Percentiles rank a stretch among this genome's conserved stretches.
Evolutionary conservation across 2,797 vertebrate genomes (phyloP).

Genomic region (Enteromius thamalakanensis): DNA sequence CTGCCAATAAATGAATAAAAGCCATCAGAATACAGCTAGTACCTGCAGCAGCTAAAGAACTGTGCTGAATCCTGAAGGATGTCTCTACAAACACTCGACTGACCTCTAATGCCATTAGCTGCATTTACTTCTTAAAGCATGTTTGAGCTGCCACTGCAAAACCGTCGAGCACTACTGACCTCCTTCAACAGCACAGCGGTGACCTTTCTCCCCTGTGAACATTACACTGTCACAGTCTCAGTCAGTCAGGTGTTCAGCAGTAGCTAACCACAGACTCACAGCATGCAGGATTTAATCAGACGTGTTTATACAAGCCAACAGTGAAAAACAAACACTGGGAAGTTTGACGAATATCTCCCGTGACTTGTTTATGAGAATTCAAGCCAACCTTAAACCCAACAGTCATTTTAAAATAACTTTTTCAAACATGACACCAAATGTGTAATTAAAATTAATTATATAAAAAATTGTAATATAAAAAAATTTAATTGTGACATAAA

Average conservation of each 20-base stretch:
- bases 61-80: not conserved
- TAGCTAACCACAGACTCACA: not conserved
- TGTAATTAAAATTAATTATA: not conserved
- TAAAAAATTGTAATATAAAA: not conserved
- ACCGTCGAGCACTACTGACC: not conserved
- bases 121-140: not conserved
- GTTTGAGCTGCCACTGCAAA: not conserved
- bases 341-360: conserved; percentile 3
- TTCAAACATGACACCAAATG: not conserved
- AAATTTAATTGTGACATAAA: not conserved
- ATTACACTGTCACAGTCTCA: not conserved
- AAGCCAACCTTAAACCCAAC: not conserved
- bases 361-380: not conserved
- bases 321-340: conserved; percentile 1
- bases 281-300: conserved; percentile 4
- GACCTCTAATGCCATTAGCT: not conserved
- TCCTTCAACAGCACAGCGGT: not conserved
- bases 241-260: not conserved
- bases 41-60: not conserved
- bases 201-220: not conserved
- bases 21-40: not conserved
- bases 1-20: not conserved
- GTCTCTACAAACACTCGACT: not conserved
- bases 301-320: not conserved
- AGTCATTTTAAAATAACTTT: not conserved